Conservation (phyloP, 1,140 invertebrate genomes). For the Caenorhabditis latens region DNA sequence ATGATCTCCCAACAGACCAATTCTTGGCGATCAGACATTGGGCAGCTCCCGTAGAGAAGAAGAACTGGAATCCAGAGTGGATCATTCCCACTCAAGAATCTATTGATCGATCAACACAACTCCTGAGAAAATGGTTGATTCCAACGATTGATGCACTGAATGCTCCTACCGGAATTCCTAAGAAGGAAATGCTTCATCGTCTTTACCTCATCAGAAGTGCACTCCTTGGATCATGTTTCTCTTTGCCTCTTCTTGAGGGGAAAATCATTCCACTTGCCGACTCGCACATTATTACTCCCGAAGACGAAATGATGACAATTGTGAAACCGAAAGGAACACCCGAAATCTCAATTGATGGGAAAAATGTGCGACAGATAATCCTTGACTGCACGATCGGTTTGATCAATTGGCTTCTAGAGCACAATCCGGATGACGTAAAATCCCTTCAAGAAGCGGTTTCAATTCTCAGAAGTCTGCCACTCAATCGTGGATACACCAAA, state of each 20-base stretch:
- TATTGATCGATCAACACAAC: slow-evolving; percentile 81
- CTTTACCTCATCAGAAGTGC: slow-evolving; percentile 65
- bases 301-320: slow-evolving; percentile 23
- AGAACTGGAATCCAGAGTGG: slow-evolving; percentile 84
- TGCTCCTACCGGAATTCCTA: slow-evolving; percentile 78
- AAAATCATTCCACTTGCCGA: slow-evolving; percentile 45
- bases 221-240: slow-evolving; percentile 66
- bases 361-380: slow-evolving; percentile 79
- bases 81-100: slow-evolving; percentile 85
- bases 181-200: slow-evolving; percentile 72
- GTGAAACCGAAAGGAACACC: slow-evolving; percentile 49
- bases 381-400: slow-evolving; percentile 80
- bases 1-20: slow-evolving; percentile 82
- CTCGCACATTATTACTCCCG: slow-evolving; percentile 14
- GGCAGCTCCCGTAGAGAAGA: slow-evolving; percentile 84
- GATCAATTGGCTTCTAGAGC: slow-evolving; percentile 81
- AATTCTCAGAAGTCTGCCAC: slow-evolving; percentile 82
- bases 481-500: slow-evolving; percentile 81
- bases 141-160: slow-evolving; percentile 81
- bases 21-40: slow-evolving; percentile 87
- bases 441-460: slow-evolving; percentile 82
- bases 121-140: slow-evolving; percentile 82
- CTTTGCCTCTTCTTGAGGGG: slow-evolving; percentile 72
- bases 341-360: slow-evolving; percentile 66
- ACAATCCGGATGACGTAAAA: slow-evolving; percentile 85